Evolutionary conservation across 2,888 invertebrate species (phyloP), one percentile per base, ranked within the genome.

Genomic region (Latrodectus elegans): DNA sequence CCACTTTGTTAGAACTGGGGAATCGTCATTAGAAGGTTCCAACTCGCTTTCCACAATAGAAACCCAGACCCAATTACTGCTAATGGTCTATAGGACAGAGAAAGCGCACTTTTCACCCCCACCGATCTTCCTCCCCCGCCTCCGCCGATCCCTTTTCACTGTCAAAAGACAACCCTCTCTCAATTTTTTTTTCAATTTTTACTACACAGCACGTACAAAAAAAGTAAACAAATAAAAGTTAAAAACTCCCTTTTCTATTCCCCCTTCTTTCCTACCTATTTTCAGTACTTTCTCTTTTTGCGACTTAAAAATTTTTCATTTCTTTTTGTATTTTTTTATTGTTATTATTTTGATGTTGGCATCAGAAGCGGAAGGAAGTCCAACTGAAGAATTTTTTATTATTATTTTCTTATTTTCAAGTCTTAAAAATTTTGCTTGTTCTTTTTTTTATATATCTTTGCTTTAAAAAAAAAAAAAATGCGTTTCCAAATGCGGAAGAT

Each of bases 1-100:
- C 76, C 86, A 81, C 86, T 86, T 86, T 86, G 81, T 86, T 75
- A 70, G 86, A 85, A 64, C 85, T 85, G 79, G 75, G 79, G 85
- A 74, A 72, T 86, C 80, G 71, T 81, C 86, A 81, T 81, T 81
- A 81, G 80, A 81, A 71, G 70, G 52, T 67, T 14, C 68, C 74
- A 72, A 64, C 72, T 51, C 38, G 64, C 51, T 71, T 38, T 53
- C 67, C 60, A 82, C 82, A 82, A 82, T 82, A 52, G 78, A 79
- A 77, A 75, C 65, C 53, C 51, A 68, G 74, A n/a, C 80, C 86
- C 86, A 81, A 86, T 86, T 86, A 81, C 76, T 76, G 71, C 76
- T 86, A 81, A 81, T 86, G 81, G 86, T 70, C 72, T 74, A 74
- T 73, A 38, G 65, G 84, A 78, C 79, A 76, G 81, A 71, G 86